Base-by-base conservation (phyloP, 2,113 vertebrate species). In the Rhinolophus ferrumequinum region DNA sequence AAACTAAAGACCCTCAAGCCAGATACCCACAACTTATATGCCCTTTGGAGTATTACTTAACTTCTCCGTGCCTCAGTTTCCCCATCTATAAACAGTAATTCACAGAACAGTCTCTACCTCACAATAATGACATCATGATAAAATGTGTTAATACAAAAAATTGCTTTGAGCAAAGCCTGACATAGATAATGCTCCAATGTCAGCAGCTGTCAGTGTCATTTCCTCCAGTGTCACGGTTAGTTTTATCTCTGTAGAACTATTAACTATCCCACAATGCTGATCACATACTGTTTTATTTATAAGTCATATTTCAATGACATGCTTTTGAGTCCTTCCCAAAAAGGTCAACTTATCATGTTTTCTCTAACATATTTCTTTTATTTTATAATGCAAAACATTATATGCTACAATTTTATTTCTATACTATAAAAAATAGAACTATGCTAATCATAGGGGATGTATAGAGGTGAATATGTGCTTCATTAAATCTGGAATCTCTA, bases 401-500 rank as follows among this genome's bases (percentile, higher is more conserved):
- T 21, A 22, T 0, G 6, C 3, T 88, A 52, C 95, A 72, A 1
- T 70, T 92, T 28, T 19, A 96, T 81, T 93, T 91, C 81, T 93
- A 72, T 50, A 38, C 93, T 44, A 92, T 0, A 95, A 89, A 90
- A 94, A 86, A 91, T 24, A 80, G 16, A 79, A 77, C 76, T 58
- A 69, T 62, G 64, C 69, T 95, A 83, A 97, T 95, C 5, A 22
- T 19, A 96, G 86, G 86, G 82, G 93, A 96, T 95, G 84, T 11
- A 64, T 0, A 96, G 93, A 98, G 90, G 90, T 72, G 82, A 97
- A 33, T 84, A 97, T 95, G 91, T 97, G 88, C 95, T 96, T 96
- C 33, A 98, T 89, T 96, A 98, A 98, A 97, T 97, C 97, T 98
- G 93, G 93, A 97, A 96, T 97, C 97, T 96, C 95, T 90, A 97